phyloP scores from a whole-genome alignment of 2,888 invertebrate species.

The Drosophila nr. fundita region DNA sequence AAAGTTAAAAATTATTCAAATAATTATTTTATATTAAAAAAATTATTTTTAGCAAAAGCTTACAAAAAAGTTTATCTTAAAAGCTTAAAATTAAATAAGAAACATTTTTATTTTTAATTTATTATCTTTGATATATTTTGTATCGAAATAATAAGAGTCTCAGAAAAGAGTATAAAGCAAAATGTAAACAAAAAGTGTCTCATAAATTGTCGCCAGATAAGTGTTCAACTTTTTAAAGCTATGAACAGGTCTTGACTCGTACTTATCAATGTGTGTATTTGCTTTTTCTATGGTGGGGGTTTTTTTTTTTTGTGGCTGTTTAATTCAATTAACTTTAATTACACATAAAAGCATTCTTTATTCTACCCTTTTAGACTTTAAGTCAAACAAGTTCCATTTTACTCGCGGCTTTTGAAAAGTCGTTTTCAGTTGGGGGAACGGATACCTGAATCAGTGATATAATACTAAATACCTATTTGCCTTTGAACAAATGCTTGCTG shows the following conservation, averaged over 20 bases:
- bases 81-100: too few relatives aligned
- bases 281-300: background rate
- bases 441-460: background rate
- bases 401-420: constrained; percentile 41
- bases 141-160: background rate
- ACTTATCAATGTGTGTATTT: constrained; percentile 25
- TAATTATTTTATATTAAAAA: background rate
- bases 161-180: background rate
- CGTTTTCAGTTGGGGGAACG: constrained; percentile 25
- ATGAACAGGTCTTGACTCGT: constrained; percentile 54
- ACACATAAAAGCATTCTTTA: constrained; percentile 65
- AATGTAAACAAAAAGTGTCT: constrained; percentile 47
- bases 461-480: constrained; percentile 9
- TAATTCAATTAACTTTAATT: constrained; percentile 78
- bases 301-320: constrained; percentile 44
- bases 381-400: constrained; percentile 79
- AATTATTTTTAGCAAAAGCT: background rate
- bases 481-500: constrained; percentile 8
- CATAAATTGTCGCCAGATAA: constrained; percentile 67
- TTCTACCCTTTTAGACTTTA: constrained; percentile 33
- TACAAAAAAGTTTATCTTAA: background rate
- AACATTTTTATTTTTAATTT: background rate
- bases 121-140: background rate
- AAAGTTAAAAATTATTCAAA: background rate
- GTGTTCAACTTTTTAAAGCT: constrained; percentile 47